phyloP scores from a whole-genome alignment of 1,140 invertebrate genomes.

The Aphaenogaster rudis region DNA sequence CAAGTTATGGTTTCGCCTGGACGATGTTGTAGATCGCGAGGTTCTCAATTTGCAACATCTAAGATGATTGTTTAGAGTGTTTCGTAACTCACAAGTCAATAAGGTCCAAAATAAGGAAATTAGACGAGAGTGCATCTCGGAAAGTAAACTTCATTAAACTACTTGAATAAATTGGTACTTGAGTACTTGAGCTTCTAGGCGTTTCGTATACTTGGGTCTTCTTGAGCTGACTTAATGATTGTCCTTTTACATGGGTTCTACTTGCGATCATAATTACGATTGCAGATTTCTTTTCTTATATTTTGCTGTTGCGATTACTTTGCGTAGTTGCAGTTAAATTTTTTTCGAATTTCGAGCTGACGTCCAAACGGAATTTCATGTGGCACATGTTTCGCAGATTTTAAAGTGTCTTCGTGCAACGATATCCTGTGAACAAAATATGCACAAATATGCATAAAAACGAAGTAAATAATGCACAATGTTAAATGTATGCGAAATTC shows the following conservation, averaged over 20 bases:
- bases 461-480: background rate
- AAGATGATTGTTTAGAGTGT: background rate
- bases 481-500: background rate
- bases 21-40: background rate
- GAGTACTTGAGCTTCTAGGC: slow-evolving; percentile 23
- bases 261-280: background rate
- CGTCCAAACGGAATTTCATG: background rate
- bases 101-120: background rate
- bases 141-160: slow-evolving; percentile 9
- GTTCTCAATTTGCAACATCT: background rate
- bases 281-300: background rate
- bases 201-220: slow-evolving; percentile 42
- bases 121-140: slow-evolving; percentile 7
- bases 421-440: slow-evolving; percentile 39
- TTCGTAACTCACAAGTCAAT: background rate
- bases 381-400: slow-evolving; percentile 5
- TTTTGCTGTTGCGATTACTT: background rate
- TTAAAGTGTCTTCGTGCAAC: background rate
- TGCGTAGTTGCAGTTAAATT: background rate
- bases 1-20: background rate
- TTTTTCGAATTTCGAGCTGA: background rate
- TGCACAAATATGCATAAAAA: background rate
- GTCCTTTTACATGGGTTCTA: slow-evolving; percentile 14
- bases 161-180: slow-evolving; percentile 29
- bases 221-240: slow-evolving; percentile 37